Evolutionary conservation across 2,113 vertebrate species (phyloP).

Genomic region (Etheostoma spectabile): DNA sequence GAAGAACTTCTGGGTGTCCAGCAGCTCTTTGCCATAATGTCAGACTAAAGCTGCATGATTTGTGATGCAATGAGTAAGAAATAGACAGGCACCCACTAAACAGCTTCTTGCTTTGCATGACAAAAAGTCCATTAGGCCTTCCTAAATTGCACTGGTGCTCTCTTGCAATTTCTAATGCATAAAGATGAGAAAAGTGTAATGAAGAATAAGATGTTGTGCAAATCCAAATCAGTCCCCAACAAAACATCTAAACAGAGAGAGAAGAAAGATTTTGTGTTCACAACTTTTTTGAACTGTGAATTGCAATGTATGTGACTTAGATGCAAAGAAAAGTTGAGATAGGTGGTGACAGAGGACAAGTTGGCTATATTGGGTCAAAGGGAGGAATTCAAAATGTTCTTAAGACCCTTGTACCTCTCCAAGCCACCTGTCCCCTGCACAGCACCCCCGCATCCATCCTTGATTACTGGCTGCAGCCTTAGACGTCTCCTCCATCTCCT

Average conservation of each 20-base stretch:
- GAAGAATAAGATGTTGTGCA: background rate
- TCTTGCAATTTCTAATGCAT: slow-evolving; percentile 32
- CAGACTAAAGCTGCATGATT: background rate
- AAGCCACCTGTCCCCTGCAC: background rate
- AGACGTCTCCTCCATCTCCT: slow-evolving; percentile 38
- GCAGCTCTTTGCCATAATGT: slow-evolving; percentile 17
- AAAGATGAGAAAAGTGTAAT: slow-evolving; percentile 22
- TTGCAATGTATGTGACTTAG: background rate
- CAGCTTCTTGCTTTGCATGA: slow-evolving; percentile 27
- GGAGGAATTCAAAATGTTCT: slow-evolving; percentile 6
- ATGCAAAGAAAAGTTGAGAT: background rate
- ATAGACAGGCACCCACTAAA: background rate
- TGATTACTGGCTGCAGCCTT: slow-evolving; percentile 5
- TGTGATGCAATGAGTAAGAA: background rate
- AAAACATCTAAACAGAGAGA: background rate
- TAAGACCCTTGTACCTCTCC: background rate
- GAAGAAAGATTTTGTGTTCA: background rate
- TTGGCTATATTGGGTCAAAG: slow-evolving; percentile 5
- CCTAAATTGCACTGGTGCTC: slow-evolving; percentile 25
- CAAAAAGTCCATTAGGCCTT: slow-evolving; percentile 24
- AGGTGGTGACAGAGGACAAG: background rate
- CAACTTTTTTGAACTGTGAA: background rate
- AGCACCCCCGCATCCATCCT: slow-evolving; percentile 12
- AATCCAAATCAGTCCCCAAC: background rate
- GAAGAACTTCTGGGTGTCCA: background rate